phyloP scores from a whole-genome alignment of 2,888 invertebrate genomes.

The Cryptocheilus praepositus region DNA sequence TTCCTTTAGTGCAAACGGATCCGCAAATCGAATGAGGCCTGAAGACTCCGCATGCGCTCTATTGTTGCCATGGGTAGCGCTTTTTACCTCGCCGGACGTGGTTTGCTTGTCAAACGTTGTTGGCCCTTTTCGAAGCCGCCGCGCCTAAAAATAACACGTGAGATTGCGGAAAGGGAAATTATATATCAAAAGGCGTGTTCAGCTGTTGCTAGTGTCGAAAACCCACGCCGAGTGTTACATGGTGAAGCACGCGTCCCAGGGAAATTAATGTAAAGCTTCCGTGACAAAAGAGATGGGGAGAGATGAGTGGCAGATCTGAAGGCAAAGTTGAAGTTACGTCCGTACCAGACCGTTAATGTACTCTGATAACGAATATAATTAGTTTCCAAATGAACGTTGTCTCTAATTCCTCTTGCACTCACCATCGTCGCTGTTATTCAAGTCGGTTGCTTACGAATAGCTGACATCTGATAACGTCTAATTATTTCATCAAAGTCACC shows the following conservation, averaged over 20 bases:
- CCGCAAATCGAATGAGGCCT: too few species aligned
- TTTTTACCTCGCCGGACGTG: too few species aligned
- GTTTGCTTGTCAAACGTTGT: background rate
- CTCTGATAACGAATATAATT: constrained; percentile 39
- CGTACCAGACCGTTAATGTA: constrained; percentile 42
- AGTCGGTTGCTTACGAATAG: background rate
- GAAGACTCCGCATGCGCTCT: too few species aligned
- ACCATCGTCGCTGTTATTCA: background rate
- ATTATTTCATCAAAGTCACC: too few species aligned
- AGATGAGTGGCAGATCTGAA: constrained; percentile 29
- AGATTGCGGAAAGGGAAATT: constrained; percentile 20
- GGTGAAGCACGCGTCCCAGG: constrained; percentile 27
- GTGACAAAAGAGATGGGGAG: constrained; percentile 41
- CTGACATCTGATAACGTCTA: too few species aligned
- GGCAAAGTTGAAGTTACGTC: constrained; percentile 35
- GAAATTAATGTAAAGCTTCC: constrained; percentile 54
- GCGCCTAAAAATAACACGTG: constrained; percentile 16
- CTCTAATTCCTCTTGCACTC: background rate
- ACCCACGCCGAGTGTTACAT: constrained; percentile 14
- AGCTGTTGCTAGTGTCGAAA: constrained; percentile 24
- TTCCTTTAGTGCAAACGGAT: too few species aligned
- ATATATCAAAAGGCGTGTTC: constrained; percentile 27
- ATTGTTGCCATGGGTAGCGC: too few species aligned
- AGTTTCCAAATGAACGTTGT: constrained; percentile 9
- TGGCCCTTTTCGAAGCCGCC: constrained; percentile 10